These are phyloP conservation scores for Cataglyphis hispanica DNA, from an alignment of 1,140 invertebrate species.

Conservation along the genomic window DNA sequence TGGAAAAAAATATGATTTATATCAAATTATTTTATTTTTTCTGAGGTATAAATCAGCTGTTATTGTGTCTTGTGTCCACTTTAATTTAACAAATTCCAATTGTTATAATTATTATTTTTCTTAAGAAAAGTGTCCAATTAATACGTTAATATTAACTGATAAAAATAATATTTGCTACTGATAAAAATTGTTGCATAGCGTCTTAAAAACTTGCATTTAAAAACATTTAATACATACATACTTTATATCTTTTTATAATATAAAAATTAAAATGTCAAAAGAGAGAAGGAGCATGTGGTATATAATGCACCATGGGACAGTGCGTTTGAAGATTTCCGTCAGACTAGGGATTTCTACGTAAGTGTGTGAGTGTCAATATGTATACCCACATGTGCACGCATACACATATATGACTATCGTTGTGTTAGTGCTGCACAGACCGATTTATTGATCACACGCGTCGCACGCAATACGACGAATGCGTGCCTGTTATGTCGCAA, in stretches of 20 bases:
- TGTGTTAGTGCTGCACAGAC: slow-evolving; percentile 79
- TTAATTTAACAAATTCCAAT: background rate
- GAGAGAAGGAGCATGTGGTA: background rate
- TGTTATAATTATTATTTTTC: slow-evolving; percentile 9
- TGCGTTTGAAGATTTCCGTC: background rate
- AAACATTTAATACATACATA: background rate
- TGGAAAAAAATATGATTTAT: background rate
- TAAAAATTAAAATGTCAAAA: slow-evolving; percentile 14
- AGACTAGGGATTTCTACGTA: slow-evolving; percentile 25
- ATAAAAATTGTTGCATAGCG: background rate
- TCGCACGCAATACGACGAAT: slow-evolving; percentile 81
- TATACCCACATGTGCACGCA: slow-evolving; percentile 51
- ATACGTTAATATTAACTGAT: no score
- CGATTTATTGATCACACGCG: slow-evolving; percentile 86
- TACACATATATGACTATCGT: slow-evolving; percentile 69
- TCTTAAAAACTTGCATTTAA: background rate
- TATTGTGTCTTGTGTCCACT: background rate
- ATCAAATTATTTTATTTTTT: background rate
- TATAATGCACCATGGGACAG: background rate
- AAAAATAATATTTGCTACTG: background rate
- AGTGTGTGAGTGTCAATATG: slow-evolving; percentile 52
- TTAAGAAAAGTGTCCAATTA: background rate
- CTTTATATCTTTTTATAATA: background rate
- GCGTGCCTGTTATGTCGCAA: slow-evolving; percentile 67
- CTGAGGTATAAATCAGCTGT: background rate